Base-by-base conservation (phyloP, 2,113 vertebrate species). In the Oncorhynchus gorbuscha region DNA sequence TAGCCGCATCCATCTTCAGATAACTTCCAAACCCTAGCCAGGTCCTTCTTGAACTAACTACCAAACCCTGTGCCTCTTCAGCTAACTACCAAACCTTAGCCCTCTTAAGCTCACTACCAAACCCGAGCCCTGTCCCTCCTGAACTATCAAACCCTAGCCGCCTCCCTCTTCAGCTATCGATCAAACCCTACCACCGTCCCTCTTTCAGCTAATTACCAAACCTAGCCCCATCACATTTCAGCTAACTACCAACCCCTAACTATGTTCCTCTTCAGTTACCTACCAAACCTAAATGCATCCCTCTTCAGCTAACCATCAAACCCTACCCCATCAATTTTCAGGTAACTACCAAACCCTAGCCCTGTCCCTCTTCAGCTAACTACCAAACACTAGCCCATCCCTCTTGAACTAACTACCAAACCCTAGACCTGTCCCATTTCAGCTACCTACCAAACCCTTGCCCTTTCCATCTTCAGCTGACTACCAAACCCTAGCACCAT, bases 211-310 rank as follows among this genome's bases (percentile, higher is more conserved):
- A 32, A 1, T 4, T 1, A 32, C 1, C 30, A 32, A 16, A 71
- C 7, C 6, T 7, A 35, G 32, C 83, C 82, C 73, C 24, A 24
- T 24, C n/a, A n/a, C n/a, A 83, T 74, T 84, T 80, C 72, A 84
- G 0, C 32, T 1, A 7, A 7, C 32, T 7, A 35, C 5, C 35
- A 35, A n/a, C n/a, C n/a, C n/a, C n/a, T n/a, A n/a, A n/a, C n/a
- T n/a, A n/a, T n/a, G n/a, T n/a, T n/a, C n/a, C n/a, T n/a, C n/a
- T n/a, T n/a, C n/a, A n/a, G n/a, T n/a, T n/a, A n/a, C n/a, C n/a
- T n/a, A n/a, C n/a, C n/a, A n/a, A n/a, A n/a, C n/a, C n/a, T n/a
- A n/a, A n/a, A n/a, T n/a, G n/a, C 24, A 24, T 24, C 24, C 24
- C 24, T 24, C 24, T 24, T 24, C 24, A 24, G 24, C 24, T 24